A percentile compares a stretch with the other conserved stretches of the same genome.
These are phyloP conservation scores for Pipistrellus kuhlii DNA, from an alignment of 2,797 vertebrate genomes.

Conservation along the genomic window DNA sequence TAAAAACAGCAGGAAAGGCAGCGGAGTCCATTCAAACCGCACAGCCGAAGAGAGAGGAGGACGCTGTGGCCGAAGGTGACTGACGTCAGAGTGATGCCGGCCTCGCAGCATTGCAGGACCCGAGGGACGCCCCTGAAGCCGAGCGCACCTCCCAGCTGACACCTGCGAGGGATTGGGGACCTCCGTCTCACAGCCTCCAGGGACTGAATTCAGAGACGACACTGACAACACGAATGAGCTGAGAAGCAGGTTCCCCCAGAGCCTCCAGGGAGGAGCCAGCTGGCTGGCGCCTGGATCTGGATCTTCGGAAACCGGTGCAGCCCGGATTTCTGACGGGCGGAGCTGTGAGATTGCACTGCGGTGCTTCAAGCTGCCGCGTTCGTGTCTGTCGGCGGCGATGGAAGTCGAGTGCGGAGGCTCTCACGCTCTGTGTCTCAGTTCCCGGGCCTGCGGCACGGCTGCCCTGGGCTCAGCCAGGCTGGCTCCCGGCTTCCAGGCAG, in stretches of 20 bases:
- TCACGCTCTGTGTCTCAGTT: accelerated
- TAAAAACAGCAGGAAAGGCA: background rate
- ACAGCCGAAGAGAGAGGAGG: background rate
- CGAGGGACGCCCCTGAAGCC: background rate
- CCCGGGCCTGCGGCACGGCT: background rate
- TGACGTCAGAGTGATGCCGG: background rate
- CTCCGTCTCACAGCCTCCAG: background rate
- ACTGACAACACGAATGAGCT: background rate
- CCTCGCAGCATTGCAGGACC: accelerated
- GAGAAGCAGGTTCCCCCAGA: no score
- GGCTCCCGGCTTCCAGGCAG: no score
- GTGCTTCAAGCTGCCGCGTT: background rate
- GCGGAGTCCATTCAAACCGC: background rate
- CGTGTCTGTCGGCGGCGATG: background rate
- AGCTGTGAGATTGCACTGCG: background rate
- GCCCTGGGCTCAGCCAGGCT: background rate
- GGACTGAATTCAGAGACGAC: background rate
- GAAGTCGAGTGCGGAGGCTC: background rate
- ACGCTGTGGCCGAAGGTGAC: no score
- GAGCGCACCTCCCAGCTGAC: background rate
- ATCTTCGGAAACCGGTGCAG: background rate
- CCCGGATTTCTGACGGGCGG: background rate
- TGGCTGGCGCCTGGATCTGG: background rate
- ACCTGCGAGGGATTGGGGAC: accelerated
- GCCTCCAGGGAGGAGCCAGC: background rate